Percentiles rank a stretch among this genome's conserved stretches.
Evolutionary conservation across 2,113 vertebrate genomes (phyloP).

Genomic region (Eptesicus fuscus): DNA sequence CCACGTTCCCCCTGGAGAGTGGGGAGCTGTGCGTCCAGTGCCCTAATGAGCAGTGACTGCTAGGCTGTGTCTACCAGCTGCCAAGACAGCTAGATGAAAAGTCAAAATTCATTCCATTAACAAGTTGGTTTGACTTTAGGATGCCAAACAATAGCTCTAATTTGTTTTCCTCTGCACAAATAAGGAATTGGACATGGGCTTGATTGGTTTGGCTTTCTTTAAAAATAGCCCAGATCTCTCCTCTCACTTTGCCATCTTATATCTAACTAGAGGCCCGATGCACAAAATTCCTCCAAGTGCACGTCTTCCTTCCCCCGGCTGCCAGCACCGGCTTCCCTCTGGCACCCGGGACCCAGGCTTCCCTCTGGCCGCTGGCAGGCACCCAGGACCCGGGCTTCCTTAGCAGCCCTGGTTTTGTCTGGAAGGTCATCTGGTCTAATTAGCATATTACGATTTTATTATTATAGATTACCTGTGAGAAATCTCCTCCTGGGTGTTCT

Average conservation of each 20-base stretch:
- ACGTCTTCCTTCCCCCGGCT: no score
- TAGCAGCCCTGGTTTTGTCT: no score
- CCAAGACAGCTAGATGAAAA: slow-evolving; percentile 34
- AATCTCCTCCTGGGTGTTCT: not conserved
- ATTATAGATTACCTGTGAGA: not conserved
- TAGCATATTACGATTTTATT: no score
- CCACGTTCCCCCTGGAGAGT: not conserved
- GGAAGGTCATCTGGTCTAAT: no score
- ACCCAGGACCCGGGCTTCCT: no score
- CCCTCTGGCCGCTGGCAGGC: no score
- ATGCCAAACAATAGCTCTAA: not conserved
- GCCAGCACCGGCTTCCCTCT: no score
- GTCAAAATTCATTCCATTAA: slow-evolving; percentile 55
- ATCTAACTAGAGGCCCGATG: no score
- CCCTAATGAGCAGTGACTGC: not conserved
- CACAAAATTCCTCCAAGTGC: no score
- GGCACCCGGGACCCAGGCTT: no score
- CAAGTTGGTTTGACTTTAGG: slow-evolving; percentile 19
- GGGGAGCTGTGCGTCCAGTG: not conserved
- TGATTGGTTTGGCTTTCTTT: not conserved
- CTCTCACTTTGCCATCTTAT: not conserved
- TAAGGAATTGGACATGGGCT: not conserved
- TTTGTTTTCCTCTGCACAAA: not conserved
- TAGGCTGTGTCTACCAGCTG: not conserved
- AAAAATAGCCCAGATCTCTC: not conserved